Evolutionary conservation across 2,113 vertebrate genomes (phyloP), one percentile per base, ranked within the genome.

Genomic region (Clarias batrachus): DNA sequence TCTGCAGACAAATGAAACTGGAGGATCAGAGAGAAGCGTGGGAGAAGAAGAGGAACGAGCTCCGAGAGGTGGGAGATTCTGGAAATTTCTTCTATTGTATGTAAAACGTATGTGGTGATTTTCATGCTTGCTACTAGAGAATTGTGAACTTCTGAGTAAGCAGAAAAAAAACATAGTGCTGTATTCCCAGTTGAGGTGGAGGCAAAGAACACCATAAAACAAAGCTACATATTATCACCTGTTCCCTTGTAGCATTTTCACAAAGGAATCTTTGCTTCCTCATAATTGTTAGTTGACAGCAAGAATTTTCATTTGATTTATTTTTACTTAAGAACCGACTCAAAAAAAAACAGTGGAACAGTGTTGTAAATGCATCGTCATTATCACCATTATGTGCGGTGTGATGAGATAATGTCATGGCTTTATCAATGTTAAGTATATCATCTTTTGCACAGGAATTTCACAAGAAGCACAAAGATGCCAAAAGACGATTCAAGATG

Each of bases 401-500:
- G 48, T 48, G 48, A 48, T 48, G 48, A 8, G 7, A 48, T 57
- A 4, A 60, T 62, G 30, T 41, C 78, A 81, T 19, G 11, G 17
- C 52, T 83, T 78, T 19, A 63, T 54, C 33, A 74, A 41, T 54
- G 8, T n/a, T 52, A 70, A 66, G 11, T 33, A 16, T 27, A 12
- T 74, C 16, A 4, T 73, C 6, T 25, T 86, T 30, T 91, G 92
- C 86, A 62, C 91, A 97, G 98, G 97, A 98, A 73, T 97, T 94
- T 86, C 94, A 93, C 65, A 99, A 96, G 93, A 98, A 97, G 90
- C 98, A 99, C 92, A 97, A 95, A 91, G 96, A 97, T 71, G 97
- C 97, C 63, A 94, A 92, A 89, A 95, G 95, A 88, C 97, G 94
- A 91, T 80, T 96, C 68, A 96, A 92, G 87, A 76, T 87, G 11